Evolutionary conservation across 2,797 vertebrate genomes (phyloP).

Genomic region (Nyctibius grandis): DNA sequence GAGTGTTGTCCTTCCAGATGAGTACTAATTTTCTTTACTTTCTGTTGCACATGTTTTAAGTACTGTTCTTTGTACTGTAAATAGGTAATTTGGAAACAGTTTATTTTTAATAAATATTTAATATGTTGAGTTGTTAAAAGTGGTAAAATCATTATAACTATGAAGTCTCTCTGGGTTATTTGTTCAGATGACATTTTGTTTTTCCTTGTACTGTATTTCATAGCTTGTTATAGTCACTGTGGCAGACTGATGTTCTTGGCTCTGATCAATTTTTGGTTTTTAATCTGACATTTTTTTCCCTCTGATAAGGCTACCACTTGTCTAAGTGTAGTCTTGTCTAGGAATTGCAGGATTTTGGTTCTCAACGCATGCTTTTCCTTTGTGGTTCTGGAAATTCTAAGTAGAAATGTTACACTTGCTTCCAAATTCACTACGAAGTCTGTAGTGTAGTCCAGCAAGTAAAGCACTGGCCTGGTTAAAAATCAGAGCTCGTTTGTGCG

Average conservation of each 20-base stretch:
- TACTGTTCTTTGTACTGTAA: slow-evolving; percentile 73
- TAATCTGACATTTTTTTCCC: not conserved
- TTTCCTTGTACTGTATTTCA: slow-evolving; percentile 59
- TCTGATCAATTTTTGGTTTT: slow-evolving; percentile 14
- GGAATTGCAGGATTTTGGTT: slow-evolving; percentile 22
- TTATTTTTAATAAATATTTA: slow-evolving; percentile 83
- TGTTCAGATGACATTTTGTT: slow-evolving; percentile 60
- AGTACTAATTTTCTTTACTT: slow-evolving; percentile 11
- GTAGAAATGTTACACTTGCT: slow-evolving; percentile 20
- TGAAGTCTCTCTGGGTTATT: slow-evolving; percentile 63
- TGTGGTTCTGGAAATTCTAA: slow-evolving; percentile 41
- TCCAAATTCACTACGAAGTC: slow-evolving; percentile 13
- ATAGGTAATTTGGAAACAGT: slow-evolving; percentile 75
- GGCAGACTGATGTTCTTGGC: slow-evolving; percentile 39
- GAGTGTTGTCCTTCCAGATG: slow-evolving; percentile 40
- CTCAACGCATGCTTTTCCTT: slow-evolving; percentile 34
- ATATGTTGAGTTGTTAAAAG: slow-evolving; percentile 68
- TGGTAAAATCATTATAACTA: slow-evolving; percentile 70
- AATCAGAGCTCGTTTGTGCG: slow-evolving; percentile 35
- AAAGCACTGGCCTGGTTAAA: slow-evolving; percentile 34
- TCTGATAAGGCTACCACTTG: not conserved
- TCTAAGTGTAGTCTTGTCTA: slow-evolving; percentile 11
- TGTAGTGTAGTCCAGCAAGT: slow-evolving; percentile 27
- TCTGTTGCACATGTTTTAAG: slow-evolving; percentile 69
- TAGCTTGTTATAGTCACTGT: slow-evolving; percentile 37